Evolutionary conservation across 2,113 vertebrate species (phyloP).

Genomic region (Cariama cristata): DNA sequence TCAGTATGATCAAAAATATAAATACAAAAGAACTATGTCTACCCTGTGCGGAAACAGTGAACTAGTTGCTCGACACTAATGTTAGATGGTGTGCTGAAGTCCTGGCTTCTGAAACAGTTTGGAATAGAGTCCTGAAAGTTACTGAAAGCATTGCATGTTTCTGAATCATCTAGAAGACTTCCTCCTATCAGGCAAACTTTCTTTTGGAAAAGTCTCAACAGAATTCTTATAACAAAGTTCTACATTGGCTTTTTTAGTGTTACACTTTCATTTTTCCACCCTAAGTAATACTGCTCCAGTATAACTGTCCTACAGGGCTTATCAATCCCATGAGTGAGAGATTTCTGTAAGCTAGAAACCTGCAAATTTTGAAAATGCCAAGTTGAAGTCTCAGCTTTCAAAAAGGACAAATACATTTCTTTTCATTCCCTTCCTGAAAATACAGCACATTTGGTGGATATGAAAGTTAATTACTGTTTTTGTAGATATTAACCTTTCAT

Average conservation of each 20-base stretch:
- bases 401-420: not conserved
- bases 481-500: not conserved
- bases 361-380: not conserved
- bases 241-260: not conserved
- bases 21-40: not conserved
- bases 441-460: not conserved
- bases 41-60: not conserved
- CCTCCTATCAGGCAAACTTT: not conserved
- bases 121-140: not conserved
- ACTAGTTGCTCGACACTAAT: not conserved
- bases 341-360: not conserved
- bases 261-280: not conserved
- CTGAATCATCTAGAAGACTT: not conserved
- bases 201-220: not conserved
- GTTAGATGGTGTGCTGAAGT: not conserved
- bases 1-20: not conserved
- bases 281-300: not conserved
- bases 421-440: not conserved
- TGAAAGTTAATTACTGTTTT: not conserved
- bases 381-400: not conserved
- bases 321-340: not conserved
- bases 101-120: not conserved
- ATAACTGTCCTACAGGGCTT: not conserved
- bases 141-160: not conserved
- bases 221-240: not conserved